Base-by-base conservation (phyloP, 1,140 invertebrate genomes). In the Drosophila nannoptera region DNA sequence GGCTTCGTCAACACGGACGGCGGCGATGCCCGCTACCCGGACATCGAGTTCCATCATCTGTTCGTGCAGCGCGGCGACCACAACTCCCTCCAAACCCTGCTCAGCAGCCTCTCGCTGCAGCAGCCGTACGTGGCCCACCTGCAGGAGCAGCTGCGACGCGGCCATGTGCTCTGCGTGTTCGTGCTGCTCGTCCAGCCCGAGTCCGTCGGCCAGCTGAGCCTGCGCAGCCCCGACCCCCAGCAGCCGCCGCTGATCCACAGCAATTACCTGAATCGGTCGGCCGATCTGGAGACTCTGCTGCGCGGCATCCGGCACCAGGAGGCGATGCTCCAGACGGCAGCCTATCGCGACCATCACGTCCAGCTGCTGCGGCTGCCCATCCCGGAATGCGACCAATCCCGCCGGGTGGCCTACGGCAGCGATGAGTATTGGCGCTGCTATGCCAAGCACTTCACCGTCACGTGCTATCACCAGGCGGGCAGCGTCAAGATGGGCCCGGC, bases 401-500 rank as follows among this genome's bases (percentile, higher is more conserved):
- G 89, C 90, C 40, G 69, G 87, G 4, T 22, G 22, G 3, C 1
- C 1, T 94, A 93, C 69, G 92, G 87, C 4, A 91, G 90, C 5
- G 94, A 94, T 53, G 90, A 91, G 2, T 96, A 96, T 73, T 95
- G 95, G 93, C 90, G 92, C 36, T 96, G 96, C 77, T 92, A 93
- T n/a, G 89, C 94, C 1, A 91, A 90, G 55, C 91, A 93, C 48
- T 73, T 94, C 7, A 92, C 92, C 0, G 82, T 91, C 0, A 92
- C 93, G 42, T 90, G 94, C 69, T 94, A 95, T 75, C 94, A 96
- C 80, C 93, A 94, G 65, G 90, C 93, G 5, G 91, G 93, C 0
- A 95, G 94, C 0, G 93, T 92, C 29, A 95, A 94, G 88, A 97
- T 97, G 96, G 95, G 96, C 0, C 92, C 94, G 0, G 16, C 68